Base-by-base conservation (phyloP, 2,113 vertebrate species). In the Xenopus borealis region DNA sequence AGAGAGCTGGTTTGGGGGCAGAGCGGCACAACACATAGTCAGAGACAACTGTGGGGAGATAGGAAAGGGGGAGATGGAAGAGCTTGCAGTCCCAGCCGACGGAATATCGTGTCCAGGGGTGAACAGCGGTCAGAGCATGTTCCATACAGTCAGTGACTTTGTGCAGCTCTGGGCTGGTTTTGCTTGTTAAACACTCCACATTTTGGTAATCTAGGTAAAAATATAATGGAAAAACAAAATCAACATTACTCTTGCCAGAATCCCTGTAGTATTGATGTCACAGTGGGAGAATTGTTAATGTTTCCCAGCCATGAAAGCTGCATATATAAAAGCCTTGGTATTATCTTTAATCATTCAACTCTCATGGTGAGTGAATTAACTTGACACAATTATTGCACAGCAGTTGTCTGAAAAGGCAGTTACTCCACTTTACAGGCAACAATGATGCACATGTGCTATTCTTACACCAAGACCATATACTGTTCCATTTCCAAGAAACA, bases 51-150 rank as follows among this genome's bases (percentile, higher is more conserved):
- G 87, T 89, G 0, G 94, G 94, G 79, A 94, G 78, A n/a, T 86
- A 87, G 40, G 86, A 85, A 65, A 88, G 59, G 1, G 81, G 83
- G 10, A 87, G 6, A 79, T 85, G 90, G 71, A 85, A 79, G 1
- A 91, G 70, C 66, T 91, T 92, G 72, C 83, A 87, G 52, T 92
- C 90, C 83, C 87, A 84, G 14, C 91, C 90, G 12, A 87, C 83
- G 66, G 85, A 89, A 72, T 92, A 92, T 69, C 90, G 87, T 16
- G 86, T 79, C 0, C 88, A 86, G 13, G 90, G 89, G 18, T 81
- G 80, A 44, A 86, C 81, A 4, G 91, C 89, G 17, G 88, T 80
- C 10, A 92, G 27, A 1, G 90, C 91, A 0, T 91, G 91, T 14
- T 89, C 88, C 87, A 92, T 91, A 46, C 87, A 87, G 62, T 83